Conservation (phyloP, 2,797 vertebrate genomes). For the Muscicapa comitata region DNA sequence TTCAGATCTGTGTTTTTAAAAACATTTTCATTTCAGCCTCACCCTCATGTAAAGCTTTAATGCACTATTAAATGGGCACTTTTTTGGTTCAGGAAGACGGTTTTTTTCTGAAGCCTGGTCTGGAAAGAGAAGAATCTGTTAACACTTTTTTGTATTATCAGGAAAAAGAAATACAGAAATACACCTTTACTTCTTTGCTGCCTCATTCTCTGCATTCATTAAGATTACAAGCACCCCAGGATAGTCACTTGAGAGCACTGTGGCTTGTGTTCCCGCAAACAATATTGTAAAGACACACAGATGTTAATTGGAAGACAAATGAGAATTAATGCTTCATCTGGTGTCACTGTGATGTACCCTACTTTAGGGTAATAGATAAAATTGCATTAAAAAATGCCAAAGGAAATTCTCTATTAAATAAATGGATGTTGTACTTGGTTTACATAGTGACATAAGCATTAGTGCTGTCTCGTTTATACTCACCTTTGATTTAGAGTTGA, state of each 20-base stretch:
- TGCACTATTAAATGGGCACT: fast-evolving
- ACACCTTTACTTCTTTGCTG: background rate
- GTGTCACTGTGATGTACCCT: background rate
- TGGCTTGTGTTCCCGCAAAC: background rate
- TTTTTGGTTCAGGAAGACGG: background rate
- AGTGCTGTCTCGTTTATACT: background rate
- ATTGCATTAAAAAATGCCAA: background rate
- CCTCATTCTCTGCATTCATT: background rate
- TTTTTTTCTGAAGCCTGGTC: background rate
- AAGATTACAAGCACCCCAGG: background rate
- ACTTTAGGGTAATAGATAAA: background rate
- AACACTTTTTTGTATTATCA: background rate
- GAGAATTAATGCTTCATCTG: background rate
- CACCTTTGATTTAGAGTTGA: background rate
- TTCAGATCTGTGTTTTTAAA: background rate
- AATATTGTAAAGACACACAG: background rate
- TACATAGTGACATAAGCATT: background rate
- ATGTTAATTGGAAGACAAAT: background rate
- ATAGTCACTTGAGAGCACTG: background rate
- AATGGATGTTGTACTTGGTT: background rate
- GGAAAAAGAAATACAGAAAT: background rate
- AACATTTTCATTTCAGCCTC: background rate
- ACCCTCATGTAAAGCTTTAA: background rate
- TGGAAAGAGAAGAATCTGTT: background rate
- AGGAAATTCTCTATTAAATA: background rate